phyloP scores from a whole-genome alignment of 1,140 invertebrate genomes.

The Drosophila ercepeae region DNA sequence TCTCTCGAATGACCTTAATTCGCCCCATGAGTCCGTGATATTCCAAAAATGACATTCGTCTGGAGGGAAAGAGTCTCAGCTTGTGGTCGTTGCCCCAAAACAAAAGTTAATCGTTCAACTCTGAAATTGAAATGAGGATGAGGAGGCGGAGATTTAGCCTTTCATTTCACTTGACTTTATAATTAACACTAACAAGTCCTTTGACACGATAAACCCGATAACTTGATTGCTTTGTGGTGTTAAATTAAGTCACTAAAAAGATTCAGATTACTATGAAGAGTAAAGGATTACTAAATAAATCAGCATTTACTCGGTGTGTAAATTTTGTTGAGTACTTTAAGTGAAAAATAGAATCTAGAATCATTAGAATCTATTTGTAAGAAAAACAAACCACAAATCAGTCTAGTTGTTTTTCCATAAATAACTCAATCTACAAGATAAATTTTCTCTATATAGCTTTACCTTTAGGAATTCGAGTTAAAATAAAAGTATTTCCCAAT shows the following conservation, averaged over 20 bases:
- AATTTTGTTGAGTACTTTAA: background rate
- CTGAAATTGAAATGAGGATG: conserved; percentile 25
- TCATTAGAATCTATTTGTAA: background rate
- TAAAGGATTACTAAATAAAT: too few species aligned
- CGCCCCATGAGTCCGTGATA: conserved; percentile 38
- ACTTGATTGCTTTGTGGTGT: conserved; percentile 18
- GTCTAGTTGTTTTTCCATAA: background rate
- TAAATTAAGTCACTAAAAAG: background rate
- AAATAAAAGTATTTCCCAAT: conserved; percentile 9
- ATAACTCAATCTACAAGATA: background rate
- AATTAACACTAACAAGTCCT: conserved; percentile 31
- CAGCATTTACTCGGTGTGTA: background rate
- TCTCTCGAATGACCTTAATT: conserved; percentile 63
- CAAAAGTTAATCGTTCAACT: conserved; percentile 53
- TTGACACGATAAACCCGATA: conserved; percentile 3
- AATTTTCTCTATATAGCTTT: background rate
- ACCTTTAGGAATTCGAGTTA: background rate
- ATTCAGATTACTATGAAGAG: background rate
- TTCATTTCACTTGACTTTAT: conserved; percentile 2
- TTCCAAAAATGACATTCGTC: conserved; percentile 41
- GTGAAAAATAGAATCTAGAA: conserved; percentile 2
- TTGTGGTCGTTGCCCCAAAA: conserved; percentile 62
- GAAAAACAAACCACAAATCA: background rate
- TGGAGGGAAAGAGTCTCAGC: conserved; percentile 34
- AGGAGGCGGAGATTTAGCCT: background rate